A percentile compares a stretch with the other conserved stretches of the same genome.
These are phyloP conservation scores for Scolopax bukidnonensis DNA, from an alignment of 2,797 vertebrate genomes.

Conservation along the genomic window DNA sequence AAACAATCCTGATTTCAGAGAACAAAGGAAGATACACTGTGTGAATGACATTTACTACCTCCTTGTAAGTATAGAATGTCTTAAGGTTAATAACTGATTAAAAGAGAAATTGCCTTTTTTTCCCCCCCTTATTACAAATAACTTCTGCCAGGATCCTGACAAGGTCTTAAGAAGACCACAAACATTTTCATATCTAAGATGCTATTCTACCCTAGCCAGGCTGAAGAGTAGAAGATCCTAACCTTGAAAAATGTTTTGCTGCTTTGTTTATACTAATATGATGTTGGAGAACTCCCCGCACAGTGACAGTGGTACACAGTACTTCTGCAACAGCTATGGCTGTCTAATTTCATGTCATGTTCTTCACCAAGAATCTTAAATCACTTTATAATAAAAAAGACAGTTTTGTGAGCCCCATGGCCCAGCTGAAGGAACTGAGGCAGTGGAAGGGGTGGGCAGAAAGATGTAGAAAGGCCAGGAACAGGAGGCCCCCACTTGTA, in stretches of 20 bases:
- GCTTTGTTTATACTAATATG: not conserved
- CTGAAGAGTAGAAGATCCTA: not conserved
- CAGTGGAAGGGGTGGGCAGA: not conserved
- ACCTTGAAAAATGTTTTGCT: not conserved
- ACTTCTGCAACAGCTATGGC: not conserved
- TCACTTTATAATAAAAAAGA: not conserved
- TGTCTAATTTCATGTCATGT: not conserved
- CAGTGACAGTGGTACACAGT: not conserved
- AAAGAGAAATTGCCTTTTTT: not conserved
- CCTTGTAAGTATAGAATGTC: not conserved
- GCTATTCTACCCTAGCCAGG: not conserved
- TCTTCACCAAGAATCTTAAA: not conserved
- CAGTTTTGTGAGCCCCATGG: not conserved
- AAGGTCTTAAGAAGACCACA: conserved; percentile 1
- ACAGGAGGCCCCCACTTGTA: not conserved
- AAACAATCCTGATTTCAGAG: not conserved
- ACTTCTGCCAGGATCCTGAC: not conserved
- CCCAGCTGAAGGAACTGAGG: not conserved
- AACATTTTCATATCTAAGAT: conserved; percentile 11
- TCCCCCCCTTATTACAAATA: not conserved
- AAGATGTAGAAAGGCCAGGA: not conserved
- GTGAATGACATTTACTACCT: not conserved
- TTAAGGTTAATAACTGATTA: not conserved
- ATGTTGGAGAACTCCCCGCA: not conserved
- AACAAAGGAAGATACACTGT: not conserved